Evolutionary conservation across 1,140 invertebrate genomes (phyloP).

Genomic region (Archegozetes longisetosus): DNA sequence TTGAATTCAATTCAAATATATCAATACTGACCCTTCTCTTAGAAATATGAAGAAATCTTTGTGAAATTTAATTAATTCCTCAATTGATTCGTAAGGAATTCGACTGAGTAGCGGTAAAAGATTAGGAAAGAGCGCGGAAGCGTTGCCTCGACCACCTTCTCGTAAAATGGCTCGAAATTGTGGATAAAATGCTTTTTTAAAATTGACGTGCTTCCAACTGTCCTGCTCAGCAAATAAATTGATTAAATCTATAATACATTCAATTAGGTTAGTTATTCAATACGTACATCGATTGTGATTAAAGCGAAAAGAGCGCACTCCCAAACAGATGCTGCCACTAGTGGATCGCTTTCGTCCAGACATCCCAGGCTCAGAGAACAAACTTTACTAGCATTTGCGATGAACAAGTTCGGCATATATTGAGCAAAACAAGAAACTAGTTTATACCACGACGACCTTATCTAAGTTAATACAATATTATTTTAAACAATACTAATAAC

Average conservation of each 20-base stretch:
- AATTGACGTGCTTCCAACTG: conserved; percentile 47
- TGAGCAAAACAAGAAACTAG: conserved; percentile 44
- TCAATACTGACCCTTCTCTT: neutral
- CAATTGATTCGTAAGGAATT: conserved; percentile 37
- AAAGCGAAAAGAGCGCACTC: conserved; percentile 43
- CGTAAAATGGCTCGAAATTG: conserved; percentile 48
- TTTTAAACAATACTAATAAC: too few relatives aligned
- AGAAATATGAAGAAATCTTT: conserved; percentile 43
- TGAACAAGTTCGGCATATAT: conserved; percentile 32
- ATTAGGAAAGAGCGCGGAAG: conserved; percentile 48
- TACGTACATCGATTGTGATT: conserved; percentile 39
- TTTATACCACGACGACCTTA: conserved; percentile 45
- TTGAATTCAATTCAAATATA: too few relatives aligned
- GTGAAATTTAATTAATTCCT: conserved; percentile 40
- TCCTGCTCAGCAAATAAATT: conserved; percentile 33
- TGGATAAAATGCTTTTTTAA: conserved; percentile 49
- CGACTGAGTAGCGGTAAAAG: conserved; percentile 53
- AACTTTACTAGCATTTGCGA: conserved; percentile 38
- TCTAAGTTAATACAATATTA: too few relatives aligned
- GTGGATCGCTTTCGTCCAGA: conserved; percentile 51
- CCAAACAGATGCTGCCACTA: conserved; percentile 48
- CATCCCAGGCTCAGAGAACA: conserved; percentile 42
- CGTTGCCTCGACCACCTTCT: conserved; percentile 49
- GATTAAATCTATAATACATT: neutral
- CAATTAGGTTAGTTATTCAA: too few relatives aligned